Evolutionary conservation across 2,888 invertebrate genomes (phyloP).

Genomic region (Agrochola macilenta): DNA sequence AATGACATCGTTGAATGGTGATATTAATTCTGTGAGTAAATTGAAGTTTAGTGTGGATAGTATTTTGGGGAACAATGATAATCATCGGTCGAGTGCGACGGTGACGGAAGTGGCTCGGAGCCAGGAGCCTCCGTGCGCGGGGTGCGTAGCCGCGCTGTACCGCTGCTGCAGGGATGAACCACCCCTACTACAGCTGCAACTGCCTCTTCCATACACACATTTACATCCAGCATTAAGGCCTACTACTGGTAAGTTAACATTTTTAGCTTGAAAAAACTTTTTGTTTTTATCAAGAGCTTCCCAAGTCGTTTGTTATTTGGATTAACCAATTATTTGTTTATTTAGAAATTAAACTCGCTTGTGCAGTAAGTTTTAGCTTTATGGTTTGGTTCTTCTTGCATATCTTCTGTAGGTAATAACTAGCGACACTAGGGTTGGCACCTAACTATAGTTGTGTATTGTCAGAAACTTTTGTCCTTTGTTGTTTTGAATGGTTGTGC

Average conservation of each 20-base stretch:
- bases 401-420: neutral
- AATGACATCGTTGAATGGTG: conserved; percentile 85
- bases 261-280: neutral
- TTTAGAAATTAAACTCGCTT: neutral
- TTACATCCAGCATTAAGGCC: conserved; percentile 87
- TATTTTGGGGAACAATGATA: conserved; percentile 90
- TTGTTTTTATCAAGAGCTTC: neutral
- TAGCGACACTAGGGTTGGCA: too few species aligned
- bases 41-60: conserved; percentile 94
- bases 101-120: conserved; percentile 72
- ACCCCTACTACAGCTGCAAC: conserved; percentile 80
- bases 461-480: neutral
- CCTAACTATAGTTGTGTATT: neutral
- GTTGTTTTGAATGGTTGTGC: neutral
- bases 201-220: conserved; percentile 84
- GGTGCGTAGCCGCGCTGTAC: conserved; percentile 92
- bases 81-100: conserved; percentile 55
- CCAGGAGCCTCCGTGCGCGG: conserved; percentile 90
- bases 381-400: neutral
- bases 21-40: conserved; percentile 80
- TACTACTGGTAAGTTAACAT: conserved; percentile 78
- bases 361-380: neutral
- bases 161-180: conserved; percentile 91
- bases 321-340: neutral
- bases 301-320: neutral